Conservation (phyloP, 2,888 invertebrate species). For the Prionchulus punctatus region DNA sequence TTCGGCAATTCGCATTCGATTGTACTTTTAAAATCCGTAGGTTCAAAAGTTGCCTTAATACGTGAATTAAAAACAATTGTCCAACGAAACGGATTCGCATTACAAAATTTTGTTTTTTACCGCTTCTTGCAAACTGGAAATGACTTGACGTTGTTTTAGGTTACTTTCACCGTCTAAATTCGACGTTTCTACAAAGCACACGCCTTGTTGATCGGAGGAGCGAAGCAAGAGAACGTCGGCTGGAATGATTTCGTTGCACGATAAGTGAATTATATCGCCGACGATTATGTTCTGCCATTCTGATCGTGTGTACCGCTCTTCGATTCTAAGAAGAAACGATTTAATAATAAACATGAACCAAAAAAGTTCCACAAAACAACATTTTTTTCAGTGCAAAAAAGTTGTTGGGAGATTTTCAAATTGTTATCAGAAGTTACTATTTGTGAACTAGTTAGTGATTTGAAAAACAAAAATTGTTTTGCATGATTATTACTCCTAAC, state of each 20-base stretch:
- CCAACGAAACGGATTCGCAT: neutral
- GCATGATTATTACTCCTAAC: too few relatives aligned
- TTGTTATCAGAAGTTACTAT: too few relatives aligned
- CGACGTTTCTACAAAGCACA: slow-evolving; percentile 85
- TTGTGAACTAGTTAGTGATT: too few relatives aligned
- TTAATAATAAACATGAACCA: neutral
- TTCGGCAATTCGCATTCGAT: slow-evolving; percentile 86
- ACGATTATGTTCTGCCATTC: slow-evolving; percentile 79
- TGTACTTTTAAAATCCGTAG: slow-evolving; percentile 49
- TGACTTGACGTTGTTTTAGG: slow-evolving; percentile 73
- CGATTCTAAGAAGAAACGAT: slow-evolving; percentile 8
- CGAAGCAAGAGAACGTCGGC: slow-evolving; percentile 78
- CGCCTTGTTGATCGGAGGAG: slow-evolving; percentile 68
- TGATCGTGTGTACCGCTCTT: slow-evolving; percentile 45
- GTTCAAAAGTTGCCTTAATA: slow-evolving; percentile 16
- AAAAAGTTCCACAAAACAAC: neutral
- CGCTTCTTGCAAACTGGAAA: slow-evolving; percentile 34
- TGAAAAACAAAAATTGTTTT: too few relatives aligned
- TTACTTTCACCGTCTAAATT: slow-evolving; percentile 92
- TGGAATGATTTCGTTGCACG: slow-evolving; percentile 87
- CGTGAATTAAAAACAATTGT: neutral
- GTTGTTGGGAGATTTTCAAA: too few relatives aligned
- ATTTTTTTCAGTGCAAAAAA: too few relatives aligned
- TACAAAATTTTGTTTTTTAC: neutral
- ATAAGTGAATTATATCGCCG: slow-evolving; percentile 82